These are phyloP conservation scores for Apotomis capreana DNA, from an alignment of 2,888 invertebrate genomes.

Conservation along the genomic window DNA sequence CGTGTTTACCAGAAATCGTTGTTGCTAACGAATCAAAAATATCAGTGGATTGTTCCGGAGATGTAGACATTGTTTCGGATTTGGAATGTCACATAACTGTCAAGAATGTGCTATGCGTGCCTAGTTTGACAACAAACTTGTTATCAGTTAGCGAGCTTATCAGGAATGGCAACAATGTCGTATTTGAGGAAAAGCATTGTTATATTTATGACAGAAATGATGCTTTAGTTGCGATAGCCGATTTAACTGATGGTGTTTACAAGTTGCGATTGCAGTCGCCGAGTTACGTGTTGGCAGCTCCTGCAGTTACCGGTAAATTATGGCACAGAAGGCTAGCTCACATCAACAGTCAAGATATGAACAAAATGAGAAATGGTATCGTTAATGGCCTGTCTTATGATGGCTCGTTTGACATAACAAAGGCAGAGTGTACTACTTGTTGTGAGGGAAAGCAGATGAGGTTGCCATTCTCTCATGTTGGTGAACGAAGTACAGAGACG, in stretches of 20 bases:
- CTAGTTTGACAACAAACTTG: no score
- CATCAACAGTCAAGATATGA: constrained; percentile 43
- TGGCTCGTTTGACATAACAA: constrained; percentile 15
- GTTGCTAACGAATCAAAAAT: no score
- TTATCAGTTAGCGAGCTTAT: no score
- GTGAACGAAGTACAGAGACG: no score
- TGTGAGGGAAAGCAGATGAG: constrained; percentile 44
- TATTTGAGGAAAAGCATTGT: no score
- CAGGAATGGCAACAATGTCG: no score
- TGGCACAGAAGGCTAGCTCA: constrained; percentile 45
- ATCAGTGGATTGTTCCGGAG: no score
- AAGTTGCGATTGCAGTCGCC: constrained; percentile 13
- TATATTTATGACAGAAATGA: constrained; percentile 8
- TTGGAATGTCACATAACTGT: no score
- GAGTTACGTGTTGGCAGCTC: neutral
- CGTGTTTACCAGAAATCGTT: no score
- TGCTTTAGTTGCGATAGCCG: constrained; percentile 31
- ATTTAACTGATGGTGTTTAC: constrained; percentile 33
- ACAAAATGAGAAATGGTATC: constrained; percentile 43
- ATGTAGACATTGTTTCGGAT: no score
- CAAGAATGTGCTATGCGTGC: no score
- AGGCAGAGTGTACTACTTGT: constrained; percentile 36
- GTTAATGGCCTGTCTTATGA: constrained; percentile 36
- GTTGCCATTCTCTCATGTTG: no score
- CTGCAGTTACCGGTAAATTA: constrained; percentile 11